Conservation (phyloP, 2,888 invertebrate genomes). For the Alentia gelatinosa region DNA sequence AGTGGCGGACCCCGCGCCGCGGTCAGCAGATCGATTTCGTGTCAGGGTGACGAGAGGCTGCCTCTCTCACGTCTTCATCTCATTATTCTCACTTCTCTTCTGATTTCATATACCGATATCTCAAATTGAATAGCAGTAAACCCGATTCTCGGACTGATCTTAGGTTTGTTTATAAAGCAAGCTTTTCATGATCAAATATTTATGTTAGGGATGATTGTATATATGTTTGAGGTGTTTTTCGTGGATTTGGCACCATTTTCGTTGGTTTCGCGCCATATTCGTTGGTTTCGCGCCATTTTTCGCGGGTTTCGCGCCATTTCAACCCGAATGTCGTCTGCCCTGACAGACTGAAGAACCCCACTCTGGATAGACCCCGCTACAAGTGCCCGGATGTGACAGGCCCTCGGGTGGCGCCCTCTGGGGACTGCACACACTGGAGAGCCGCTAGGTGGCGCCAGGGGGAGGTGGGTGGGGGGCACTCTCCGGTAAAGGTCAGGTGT, state of each 20-base stretch:
- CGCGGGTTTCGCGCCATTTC: not conserved
- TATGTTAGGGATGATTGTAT: too few relatives aligned
- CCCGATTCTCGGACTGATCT: too few relatives aligned
- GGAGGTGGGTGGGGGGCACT: not conserved
- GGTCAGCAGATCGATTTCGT: not conserved
- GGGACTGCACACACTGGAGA: not conserved
- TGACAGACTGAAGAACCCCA: not conserved
- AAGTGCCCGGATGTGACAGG: not conserved
- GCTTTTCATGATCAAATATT: too few relatives aligned
- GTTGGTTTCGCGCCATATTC: too few relatives aligned
- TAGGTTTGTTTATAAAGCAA: too few relatives aligned
- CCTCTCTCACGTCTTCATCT: not conserved
- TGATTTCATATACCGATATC: not conserved
- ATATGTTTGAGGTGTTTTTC: too few relatives aligned
- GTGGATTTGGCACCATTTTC: too few relatives aligned
- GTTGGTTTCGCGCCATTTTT: not conserved
- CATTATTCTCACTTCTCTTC: not conserved
- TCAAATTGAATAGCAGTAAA: too few relatives aligned
- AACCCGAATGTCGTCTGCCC: not conserved
- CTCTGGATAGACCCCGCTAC: not conserved
- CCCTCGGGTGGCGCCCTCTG: not conserved
- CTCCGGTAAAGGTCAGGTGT: not conserved
- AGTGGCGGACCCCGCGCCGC: not conserved
- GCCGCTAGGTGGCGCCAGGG: not conserved
- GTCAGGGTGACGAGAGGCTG: not conserved